These are phyloP conservation scores for Zosterops hypoxanthus DNA, from an alignment of 2,113 vertebrate genomes.

Conservation along the genomic window DNA sequence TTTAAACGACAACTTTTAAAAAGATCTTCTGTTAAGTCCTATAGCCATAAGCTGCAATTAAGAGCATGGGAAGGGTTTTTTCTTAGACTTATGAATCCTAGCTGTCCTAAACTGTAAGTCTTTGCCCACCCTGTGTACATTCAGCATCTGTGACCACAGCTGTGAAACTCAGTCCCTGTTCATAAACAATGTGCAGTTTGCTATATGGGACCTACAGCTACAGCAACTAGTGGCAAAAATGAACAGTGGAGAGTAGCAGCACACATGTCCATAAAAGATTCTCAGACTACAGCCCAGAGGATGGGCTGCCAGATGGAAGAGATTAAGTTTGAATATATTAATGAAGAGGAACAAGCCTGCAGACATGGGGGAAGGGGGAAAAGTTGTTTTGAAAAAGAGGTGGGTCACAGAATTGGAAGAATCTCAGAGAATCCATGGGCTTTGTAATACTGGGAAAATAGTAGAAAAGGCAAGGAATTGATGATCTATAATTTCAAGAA, in stretches of 20 bases:
- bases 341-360: slow-evolving; percentile 35
- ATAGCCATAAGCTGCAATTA: neutral
- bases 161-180: neutral
- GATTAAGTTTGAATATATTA: slow-evolving; percentile 55
- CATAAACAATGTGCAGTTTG: neutral
- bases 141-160: neutral
- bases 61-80: neutral
- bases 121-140: neutral
- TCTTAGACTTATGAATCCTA: neutral
- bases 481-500: neutral
- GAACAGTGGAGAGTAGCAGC: neutral
- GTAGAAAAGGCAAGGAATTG: neutral
- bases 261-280: slow-evolving; percentile 3
- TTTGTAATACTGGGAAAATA: neutral
- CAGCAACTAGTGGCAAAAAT: neutral
- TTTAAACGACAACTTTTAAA: neutral
- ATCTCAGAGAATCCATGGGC: neutral
- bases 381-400: slow-evolving; percentile 12
- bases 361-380: slow-evolving; percentile 19
- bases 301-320: slow-evolving; percentile 48
- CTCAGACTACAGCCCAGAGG: neutral
- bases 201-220: neutral
- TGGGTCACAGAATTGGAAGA: slow-evolving; percentile 15
- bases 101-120: neutral
- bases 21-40: neutral